A percentile compares a stretch with the other conserved stretches of the same genome.
These are phyloP conservation scores for Crotalus helleri DNA, from an alignment of 2,113 vertebrate species.

Conservation along the genomic window DNA sequence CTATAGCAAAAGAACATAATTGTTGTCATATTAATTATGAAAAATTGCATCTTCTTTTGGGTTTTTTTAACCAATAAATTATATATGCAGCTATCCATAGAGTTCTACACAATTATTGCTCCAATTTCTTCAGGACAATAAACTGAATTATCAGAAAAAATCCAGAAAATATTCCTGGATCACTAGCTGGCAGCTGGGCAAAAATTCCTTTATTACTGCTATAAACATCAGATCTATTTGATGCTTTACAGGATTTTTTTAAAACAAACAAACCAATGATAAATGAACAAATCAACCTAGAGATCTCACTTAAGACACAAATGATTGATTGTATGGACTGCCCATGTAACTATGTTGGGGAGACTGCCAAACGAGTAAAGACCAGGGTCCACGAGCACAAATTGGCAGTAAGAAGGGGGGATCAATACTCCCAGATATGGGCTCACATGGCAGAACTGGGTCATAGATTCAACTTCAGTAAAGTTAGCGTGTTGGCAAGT, in stretches of 20 bases:
- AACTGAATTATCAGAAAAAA: background rate
- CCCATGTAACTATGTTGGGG: no score
- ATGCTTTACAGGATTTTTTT: background rate
- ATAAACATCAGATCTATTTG: background rate
- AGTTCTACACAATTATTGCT: background rate
- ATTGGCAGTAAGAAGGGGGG: no score
- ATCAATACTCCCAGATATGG: no score
- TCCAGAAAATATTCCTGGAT: background rate
- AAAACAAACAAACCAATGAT: background rate
- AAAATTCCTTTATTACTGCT: background rate
- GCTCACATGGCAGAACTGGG: no score
- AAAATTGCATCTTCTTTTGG: background rate
- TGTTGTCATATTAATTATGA: background rate
- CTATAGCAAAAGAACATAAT: background rate
- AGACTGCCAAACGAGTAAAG: no score
- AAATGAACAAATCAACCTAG: background rate
- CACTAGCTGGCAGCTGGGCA: background rate
- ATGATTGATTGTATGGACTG: no score
- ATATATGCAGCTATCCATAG: background rate
- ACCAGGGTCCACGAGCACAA: no score
- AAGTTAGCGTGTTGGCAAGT: no score
- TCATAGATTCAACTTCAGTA: no score
- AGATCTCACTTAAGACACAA: background rate
- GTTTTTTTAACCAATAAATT: background rate
- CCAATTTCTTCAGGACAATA: background rate